phyloP scores from a whole-genome alignment of 2,113 vertebrate genomes.

The Poicephalus gulielmi region DNA sequence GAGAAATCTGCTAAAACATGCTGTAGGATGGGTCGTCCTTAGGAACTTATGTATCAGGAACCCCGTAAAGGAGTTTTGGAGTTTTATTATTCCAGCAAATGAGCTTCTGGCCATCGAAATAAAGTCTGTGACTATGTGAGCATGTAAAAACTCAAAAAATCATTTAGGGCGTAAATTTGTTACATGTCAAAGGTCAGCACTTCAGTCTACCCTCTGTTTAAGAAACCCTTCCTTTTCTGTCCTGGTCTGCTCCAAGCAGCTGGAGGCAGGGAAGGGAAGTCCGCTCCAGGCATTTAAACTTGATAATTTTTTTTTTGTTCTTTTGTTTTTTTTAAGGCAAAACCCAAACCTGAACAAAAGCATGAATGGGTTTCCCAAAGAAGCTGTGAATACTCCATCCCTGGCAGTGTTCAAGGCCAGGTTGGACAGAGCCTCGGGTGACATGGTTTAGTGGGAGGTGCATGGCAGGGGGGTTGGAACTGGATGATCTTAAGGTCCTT shows the following conservation, averaged over 20 bases:
- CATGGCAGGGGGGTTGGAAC: too few species aligned
- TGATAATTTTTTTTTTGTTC: neutral
- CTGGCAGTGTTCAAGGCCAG: too few species aligned
- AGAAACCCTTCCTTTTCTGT: neutral
- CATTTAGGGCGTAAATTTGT: neutral
- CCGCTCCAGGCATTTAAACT: neutral
- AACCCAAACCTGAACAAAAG: neutral
- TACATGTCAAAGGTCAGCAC: neutral
- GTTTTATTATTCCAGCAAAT: neutral
- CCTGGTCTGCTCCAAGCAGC: neutral
- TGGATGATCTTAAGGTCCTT: too few species aligned
- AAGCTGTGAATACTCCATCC: too few species aligned
- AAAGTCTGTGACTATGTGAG: neutral
- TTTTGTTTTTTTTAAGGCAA: neutral
- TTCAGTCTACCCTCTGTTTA: neutral
- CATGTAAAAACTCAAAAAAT: neutral
- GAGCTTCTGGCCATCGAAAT: neutral
- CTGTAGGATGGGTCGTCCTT: neutral
- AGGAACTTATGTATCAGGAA: neutral
- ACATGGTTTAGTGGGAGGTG: too few species aligned
- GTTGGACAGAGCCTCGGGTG: too few species aligned
- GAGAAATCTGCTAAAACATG: neutral
- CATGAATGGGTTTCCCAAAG: neutral
- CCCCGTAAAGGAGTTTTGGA: neutral
- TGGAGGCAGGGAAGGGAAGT: neutral